Conservation (phyloP, 2,888 invertebrate genomes). For the Xanthia togata region DNA sequence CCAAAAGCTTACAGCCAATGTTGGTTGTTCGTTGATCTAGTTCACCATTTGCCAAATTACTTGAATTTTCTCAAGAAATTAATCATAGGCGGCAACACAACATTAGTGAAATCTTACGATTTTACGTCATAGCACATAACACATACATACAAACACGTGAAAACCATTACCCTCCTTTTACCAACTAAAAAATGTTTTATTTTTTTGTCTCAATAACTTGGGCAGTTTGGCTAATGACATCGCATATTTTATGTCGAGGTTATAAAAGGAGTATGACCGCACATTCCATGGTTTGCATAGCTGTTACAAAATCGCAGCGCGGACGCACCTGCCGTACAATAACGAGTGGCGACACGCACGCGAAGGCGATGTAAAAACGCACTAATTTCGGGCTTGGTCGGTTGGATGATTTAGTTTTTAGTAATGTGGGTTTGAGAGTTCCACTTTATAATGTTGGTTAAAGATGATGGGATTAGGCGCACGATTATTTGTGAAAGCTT, state of each 20-base stretch:
- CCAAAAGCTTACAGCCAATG: not conserved
- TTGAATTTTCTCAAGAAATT: slow-evolving; percentile 28
- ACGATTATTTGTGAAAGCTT: slow-evolving; percentile 9
- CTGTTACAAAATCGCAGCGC: slow-evolving; percentile 62
- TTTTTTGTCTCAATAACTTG: slow-evolving; percentile 41
- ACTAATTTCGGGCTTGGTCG: slow-evolving; percentile 51
- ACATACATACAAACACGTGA: slow-evolving; percentile 31
- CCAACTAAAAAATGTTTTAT: slow-evolving; percentile 27
- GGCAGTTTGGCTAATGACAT: slow-evolving; percentile 51
- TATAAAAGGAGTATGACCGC: slow-evolving; percentile 57
- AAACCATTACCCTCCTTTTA: slow-evolving; percentile 59
- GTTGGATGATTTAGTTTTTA: slow-evolving; percentile 53
- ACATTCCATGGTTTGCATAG: slow-evolving; percentile 66
- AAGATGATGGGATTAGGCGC: slow-evolving; percentile 26
- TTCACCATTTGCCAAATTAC: slow-evolving; percentile 9
- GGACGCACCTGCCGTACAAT: slow-evolving; percentile 62
- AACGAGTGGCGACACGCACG: slow-evolving; percentile 64
- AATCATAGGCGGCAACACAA: slow-evolving; percentile 3
- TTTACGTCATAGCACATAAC: slow-evolving; percentile 49
- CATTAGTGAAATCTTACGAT: slow-evolving; percentile 40
- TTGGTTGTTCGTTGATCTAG: slow-evolving; percentile 1
- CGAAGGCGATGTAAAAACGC: slow-evolving; percentile 55
- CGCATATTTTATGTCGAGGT: slow-evolving; percentile 53
- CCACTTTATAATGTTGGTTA: slow-evolving; percentile 33
- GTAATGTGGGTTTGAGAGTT: slow-evolving; percentile 35